Evolutionary conservation across 2,888 invertebrate genomes (phyloP).

Genomic region (Troides helena): DNA sequence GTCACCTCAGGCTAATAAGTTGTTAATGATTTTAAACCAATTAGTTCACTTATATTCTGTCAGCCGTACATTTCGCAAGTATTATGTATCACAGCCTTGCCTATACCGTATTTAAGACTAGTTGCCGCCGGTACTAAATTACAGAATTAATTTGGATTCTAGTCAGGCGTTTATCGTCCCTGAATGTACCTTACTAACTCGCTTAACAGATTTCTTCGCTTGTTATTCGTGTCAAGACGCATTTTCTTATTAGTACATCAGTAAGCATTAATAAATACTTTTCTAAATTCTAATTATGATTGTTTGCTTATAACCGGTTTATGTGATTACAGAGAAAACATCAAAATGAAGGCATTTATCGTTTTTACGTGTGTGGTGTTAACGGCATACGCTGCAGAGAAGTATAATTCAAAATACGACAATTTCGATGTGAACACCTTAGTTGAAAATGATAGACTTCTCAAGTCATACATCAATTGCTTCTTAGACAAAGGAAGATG

Average conservation of each 20-base stretch:
- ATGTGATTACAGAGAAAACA: constrained; percentile 37
- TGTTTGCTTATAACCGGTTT: neutral
- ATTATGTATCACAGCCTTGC: constrained; percentile 16
- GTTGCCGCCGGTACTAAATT: constrained; percentile 26
- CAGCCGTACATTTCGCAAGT: constrained; percentile 4
- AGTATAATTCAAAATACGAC: constrained; percentile 86
- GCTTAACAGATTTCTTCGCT: constrained; percentile 46
- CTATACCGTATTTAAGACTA: constrained; percentile 9
- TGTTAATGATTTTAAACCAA: neutral
- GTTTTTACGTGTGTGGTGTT: constrained; percentile 58
- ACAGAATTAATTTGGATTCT: constrained; percentile 47
- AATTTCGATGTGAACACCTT: constrained; percentile 86
- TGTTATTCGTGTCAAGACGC: constrained; percentile 46
- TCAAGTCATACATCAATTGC: constrained; percentile 86
- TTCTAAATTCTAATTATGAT: neutral
- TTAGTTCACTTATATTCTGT: too few relatives aligned
- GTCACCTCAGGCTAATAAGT: neutral
- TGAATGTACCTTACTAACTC: constrained; percentile 38
- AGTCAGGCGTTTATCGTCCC: constrained; percentile 49
- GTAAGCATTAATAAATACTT: neutral
- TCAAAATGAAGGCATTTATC: constrained; percentile 60
- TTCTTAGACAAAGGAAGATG: constrained; percentile 84
- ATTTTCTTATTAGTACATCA: constrained; percentile 36
- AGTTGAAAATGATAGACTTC: constrained; percentile 83
- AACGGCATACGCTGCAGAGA: constrained; percentile 62